Evolutionary conservation across 2,797 vertebrate genomes (phyloP), one percentile per base, ranked within the genome.

Genomic region (Xiphophorus birchmanni): DNA sequence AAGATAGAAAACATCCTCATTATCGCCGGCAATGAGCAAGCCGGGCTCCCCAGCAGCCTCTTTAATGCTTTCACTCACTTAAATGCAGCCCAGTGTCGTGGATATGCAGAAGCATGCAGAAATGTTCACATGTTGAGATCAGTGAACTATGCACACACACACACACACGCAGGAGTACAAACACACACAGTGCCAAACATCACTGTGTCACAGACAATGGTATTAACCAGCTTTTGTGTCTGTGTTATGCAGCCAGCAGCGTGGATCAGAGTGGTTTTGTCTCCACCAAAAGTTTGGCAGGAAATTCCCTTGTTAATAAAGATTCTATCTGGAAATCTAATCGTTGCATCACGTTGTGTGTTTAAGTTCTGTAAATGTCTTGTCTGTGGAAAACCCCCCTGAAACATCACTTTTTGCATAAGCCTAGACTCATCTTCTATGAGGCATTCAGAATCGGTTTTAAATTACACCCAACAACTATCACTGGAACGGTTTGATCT

Each of bases 1-100:
- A 90, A 91, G 92, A 95, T 94, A 95, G 93, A 94, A 95, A 95
- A 93, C 93, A 93, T 95, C 92, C 94, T 95, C 94, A 95, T 95
- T 95, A 95, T 94, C 91, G 90, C 77, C 73, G 89, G 89, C 86
- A 82, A 86, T 50, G 89, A 93, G 89, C 79, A 80, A 84, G 88
- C 86, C n/a, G 87, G 81, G 87, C 92, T 86, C 88, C 89, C 88
- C 84, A 80, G 84, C 88, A 88, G 82, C 89, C 85, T 85, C 82
- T 89, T 93, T 86, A 91, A 93, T 92, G 91, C 92, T 89, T 91
- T 93, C 93, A 86, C 82, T 93, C 87, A 85, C 88, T 92, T 89
- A 86, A 84, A 87, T 82, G 76, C 77, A 78, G 85, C 85, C 89
- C 35, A 13, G 77, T 45, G 73, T 77, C 50, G 82, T 73, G 76